phyloP scores from a whole-genome alignment of 2,797 vertebrate species.

The Fistularia tabacaria region DNA sequence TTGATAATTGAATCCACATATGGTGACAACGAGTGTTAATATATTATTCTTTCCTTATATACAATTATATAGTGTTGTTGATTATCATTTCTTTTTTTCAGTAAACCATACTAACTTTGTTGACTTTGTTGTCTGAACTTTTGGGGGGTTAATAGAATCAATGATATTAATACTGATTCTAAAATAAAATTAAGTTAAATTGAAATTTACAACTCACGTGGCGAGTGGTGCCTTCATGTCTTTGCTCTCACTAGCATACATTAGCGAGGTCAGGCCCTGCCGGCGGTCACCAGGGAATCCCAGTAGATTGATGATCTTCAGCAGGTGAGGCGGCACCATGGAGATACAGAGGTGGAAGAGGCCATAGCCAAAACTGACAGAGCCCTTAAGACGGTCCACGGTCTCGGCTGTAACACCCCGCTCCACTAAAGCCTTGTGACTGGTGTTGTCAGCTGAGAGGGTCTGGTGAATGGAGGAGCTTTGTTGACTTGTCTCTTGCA shows the following conservation, averaged over 20 bases:
- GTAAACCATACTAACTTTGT: no score
- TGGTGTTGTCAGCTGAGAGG: constrained; percentile 83
- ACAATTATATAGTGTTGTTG: no score
- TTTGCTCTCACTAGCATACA: constrained; percentile 98
- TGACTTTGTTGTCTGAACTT: no score
- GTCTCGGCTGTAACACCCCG: constrained; percentile 75
- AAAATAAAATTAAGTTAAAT: neutral
- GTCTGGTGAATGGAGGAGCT: constrained; percentile 73
- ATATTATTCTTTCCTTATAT: no score
- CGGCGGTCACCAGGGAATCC: constrained; percentile 97
- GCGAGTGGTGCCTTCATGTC: constrained; percentile 99
- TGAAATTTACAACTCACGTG: constrained; percentile 85
- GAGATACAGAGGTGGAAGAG: constrained; percentile 99
- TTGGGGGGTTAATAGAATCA: no score
- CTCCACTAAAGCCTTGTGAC: constrained; percentile 80
- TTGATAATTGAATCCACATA: no score
- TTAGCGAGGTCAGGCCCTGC: constrained; percentile 94
- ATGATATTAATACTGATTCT: neutral
- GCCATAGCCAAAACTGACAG: constrained; percentile 98
- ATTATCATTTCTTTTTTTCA: no score
- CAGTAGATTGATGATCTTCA: constrained; percentile 99
- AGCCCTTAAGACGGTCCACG: constrained; percentile 95
- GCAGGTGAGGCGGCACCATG: constrained; percentile 99
- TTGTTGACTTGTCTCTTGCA: constrained; percentile 87
- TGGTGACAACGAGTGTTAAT: no score